Evolutionary conservation across 2,797 vertebrate genomes (phyloP).

Genomic region (Notoglanidium macrostoma): DNA sequence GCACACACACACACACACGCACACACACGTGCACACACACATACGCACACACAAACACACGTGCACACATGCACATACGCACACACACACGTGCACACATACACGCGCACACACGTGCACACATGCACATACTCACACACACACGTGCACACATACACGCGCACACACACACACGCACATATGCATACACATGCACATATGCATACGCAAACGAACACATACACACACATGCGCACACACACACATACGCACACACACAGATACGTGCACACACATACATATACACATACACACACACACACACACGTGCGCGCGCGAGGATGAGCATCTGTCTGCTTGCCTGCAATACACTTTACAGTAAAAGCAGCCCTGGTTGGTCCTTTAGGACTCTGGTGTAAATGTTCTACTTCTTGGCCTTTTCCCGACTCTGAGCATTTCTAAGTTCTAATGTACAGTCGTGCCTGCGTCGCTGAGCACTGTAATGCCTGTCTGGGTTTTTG

Average conservation of each 20-base stretch:
- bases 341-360: conserved; percentile 92
- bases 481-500: conserved; percentile 94
- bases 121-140: too few relatives aligned
- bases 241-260: conserved; percentile 39
- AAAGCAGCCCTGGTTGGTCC: conserved; percentile 79
- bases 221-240: too few relatives aligned
- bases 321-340: conserved; percentile 88
- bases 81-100: conserved; percentile 64
- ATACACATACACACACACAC: conserved; percentile 31
- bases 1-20: not conserved
- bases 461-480: conserved; percentile 95
- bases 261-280: not conserved
- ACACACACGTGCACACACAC: conserved; percentile 58
- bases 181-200: too few relatives aligned
- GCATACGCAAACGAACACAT: too few relatives aligned
- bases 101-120: too few relatives aligned
- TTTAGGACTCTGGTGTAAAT: conserved; percentile 89
- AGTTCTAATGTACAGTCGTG: conserved; percentile 94
- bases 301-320: conserved; percentile 66
- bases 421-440: conserved; percentile 92
- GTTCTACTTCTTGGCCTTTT: conserved; percentile 81
- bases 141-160: too few relatives aligned
- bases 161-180: too few relatives aligned
- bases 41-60: too few relatives aligned
- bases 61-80: conserved; percentile 2